Evolutionary conservation across 2,113 vertebrate species (phyloP), one percentile per base, ranked within the genome.

Genomic region (Cavia aperea): DNA sequence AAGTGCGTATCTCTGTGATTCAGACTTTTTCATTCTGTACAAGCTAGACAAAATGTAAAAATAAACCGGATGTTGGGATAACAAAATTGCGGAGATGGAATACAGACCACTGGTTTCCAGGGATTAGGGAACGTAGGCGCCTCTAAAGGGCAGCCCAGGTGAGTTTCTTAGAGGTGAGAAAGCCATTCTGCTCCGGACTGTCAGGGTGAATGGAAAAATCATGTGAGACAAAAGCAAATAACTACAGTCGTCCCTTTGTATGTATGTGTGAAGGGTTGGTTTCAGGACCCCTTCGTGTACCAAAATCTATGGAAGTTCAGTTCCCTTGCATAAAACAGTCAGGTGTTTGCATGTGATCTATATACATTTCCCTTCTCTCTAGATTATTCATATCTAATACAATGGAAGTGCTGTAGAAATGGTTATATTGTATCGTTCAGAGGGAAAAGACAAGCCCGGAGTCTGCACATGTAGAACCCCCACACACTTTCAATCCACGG

Each of bases 11-110:
- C 62, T 51, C 39, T 5, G 26, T 33, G 86, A 85, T 54, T 92
- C 77, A 72, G 16, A 73, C 89, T 49, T 95, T 81, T 92, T 78
- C 24, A 36, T 79, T 73, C 49, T 81, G 58, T 36, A 31, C 78
- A 93, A 86, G 86, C 72, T 86, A 93, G 93, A 93, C 49, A 88
- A 88, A 88, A 62, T 81, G 46, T 4, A 54, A 89, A 89, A 95
- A 43, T 78, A 92, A 92, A 58, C 1, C 11, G 39, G 79, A 93
- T 56, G 43, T 43, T 79, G 79, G 56, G 31, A 72, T 63, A 84
- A 63, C 73, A 86, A 85, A 85, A 85, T 70, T 29, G 73, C 0
- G 84, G 60, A 43, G 51, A 77, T 26, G 16, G 83, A 85, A 70
- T 39, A 54, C 9, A 81, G 79, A 84, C 46, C 51, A 18, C 19